A percentile compares a stretch with the other conserved stretches of the same genome.
phyloP scores from a whole-genome alignment of 2,888 invertebrate genomes.

The Trachelus iudaicus region DNA sequence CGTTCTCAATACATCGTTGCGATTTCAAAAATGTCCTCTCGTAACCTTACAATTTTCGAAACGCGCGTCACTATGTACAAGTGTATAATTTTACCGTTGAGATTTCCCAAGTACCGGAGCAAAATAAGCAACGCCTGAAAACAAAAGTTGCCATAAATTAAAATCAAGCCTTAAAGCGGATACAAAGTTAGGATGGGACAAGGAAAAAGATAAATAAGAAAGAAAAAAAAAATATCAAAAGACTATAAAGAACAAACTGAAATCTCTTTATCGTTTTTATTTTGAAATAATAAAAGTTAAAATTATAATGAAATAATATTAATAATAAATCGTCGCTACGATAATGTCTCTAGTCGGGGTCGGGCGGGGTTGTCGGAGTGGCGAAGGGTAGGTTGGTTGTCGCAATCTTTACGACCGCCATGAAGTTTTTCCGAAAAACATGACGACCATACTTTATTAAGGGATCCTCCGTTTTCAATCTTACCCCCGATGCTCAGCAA shows the following conservation, averaged over 20 bases:
- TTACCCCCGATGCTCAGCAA: neutral
- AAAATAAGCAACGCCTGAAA: neutral
- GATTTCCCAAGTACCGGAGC: neutral
- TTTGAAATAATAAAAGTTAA: constrained; percentile 62
- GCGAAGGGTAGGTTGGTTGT: neutral
- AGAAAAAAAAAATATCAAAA: constrained; percentile 30
- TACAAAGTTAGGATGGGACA: neutral
- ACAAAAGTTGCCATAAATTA: neutral
- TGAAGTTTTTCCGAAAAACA: neutral
- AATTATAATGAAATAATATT: constrained; percentile 60
- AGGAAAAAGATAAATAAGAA: neutral
- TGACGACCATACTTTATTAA: neutral
- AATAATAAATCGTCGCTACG: constrained; percentile 42
- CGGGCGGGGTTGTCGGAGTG: neutral
- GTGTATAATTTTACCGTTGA: neutral
- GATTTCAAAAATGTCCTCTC: constrained; percentile 5
- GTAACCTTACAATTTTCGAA: constrained; percentile 11
- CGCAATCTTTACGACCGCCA: neutral
- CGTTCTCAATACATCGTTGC: neutral
- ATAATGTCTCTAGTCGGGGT: constrained; percentile 34
- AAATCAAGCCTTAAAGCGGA: neutral
- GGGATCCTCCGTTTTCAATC: neutral
- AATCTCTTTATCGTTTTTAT: constrained; percentile 60
- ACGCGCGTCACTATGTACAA: neutral
- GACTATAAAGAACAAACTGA: constrained; percentile 42